These are phyloP conservation scores for Cathartes aura DNA, from an alignment of 2,113 vertebrate species.

Conservation along the genomic window DNA sequence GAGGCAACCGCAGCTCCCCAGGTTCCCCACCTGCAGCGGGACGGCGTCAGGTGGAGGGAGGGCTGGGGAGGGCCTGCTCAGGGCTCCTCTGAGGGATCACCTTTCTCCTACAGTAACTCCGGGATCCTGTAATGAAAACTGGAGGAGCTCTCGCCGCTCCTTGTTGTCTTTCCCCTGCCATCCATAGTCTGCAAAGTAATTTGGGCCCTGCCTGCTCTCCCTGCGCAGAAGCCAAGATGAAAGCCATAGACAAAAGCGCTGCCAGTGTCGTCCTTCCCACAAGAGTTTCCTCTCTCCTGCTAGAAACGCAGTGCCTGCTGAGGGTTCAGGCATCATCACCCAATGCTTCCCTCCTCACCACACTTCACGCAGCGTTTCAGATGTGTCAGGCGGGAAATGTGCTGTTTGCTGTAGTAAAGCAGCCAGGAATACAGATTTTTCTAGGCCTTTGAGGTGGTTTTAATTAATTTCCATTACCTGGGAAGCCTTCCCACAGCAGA, in stretches of 20 bases:
- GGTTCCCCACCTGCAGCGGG: accelerated
- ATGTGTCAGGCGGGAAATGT: neutral
- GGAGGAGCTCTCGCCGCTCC: neutral
- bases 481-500: neutral
- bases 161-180: neutral
- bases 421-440: neutral
- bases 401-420: neutral
- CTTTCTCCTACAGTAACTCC: neutral
- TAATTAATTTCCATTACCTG: neutral
- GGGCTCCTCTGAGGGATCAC: neutral
- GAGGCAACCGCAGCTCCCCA: accelerated
- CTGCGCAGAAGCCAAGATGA: neutral
- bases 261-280: neutral
- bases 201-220: neutral
- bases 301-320: neutral
- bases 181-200: neutral
- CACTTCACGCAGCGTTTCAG: neutral
- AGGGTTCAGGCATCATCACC: neutral
- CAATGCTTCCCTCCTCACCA: neutral
- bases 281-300: neutral
- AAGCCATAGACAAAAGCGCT: neutral
- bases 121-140: neutral
- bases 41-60: neutral
- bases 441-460: neutral
- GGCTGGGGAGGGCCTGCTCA: neutral